Evolutionary conservation across 1,140 invertebrate species (phyloP).

Genomic region (Drosophila sulfurigaster): DNA sequence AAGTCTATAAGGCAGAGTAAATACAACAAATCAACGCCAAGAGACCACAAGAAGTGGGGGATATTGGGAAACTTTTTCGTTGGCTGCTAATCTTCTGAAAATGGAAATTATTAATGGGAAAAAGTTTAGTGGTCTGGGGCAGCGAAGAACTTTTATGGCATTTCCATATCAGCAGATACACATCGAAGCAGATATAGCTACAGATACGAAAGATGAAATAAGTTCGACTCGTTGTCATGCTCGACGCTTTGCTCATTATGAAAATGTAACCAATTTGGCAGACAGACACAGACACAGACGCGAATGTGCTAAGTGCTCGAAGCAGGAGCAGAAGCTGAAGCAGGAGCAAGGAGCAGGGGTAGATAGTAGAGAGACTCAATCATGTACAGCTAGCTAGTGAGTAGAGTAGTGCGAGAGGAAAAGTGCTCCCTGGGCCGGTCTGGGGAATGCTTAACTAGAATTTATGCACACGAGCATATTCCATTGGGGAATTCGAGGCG

Average conservation of each 20-base stretch:
- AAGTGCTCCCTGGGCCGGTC: slow-evolving; percentile 12
- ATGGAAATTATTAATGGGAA: slow-evolving; percentile 80
- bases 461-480: slow-evolving; percentile 79
- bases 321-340: background rate
- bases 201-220: background rate
- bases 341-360: background rate
- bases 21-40: slow-evolving; percentile 53
- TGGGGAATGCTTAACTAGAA: slow-evolving; percentile 54
- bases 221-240: slow-evolving; percentile 56
- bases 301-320: slow-evolving; percentile 15
- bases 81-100: slow-evolving; percentile 68
- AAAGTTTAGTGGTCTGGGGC: slow-evolving; percentile 58
- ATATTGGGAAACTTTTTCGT: slow-evolving; percentile 46
- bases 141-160: slow-evolving; percentile 61
- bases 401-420: background rate
- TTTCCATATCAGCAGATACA: slow-evolving; percentile 62
- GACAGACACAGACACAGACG: slow-evolving; percentile 39
- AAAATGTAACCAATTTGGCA: slow-evolving; percentile 71
- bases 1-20: slow-evolving; percentile 49
- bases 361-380: slow-evolving; percentile 28
- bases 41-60: slow-evolving; percentile 3
- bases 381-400: slow-evolving; percentile 10
- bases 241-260: slow-evolving; percentile 64
- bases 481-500: slow-evolving; percentile 68
- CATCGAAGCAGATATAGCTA: background rate